Evolutionary conservation across 2,113 vertebrate species (phyloP), one percentile per base, ranked within the genome.

Genomic region (Anguilla japonica): DNA sequence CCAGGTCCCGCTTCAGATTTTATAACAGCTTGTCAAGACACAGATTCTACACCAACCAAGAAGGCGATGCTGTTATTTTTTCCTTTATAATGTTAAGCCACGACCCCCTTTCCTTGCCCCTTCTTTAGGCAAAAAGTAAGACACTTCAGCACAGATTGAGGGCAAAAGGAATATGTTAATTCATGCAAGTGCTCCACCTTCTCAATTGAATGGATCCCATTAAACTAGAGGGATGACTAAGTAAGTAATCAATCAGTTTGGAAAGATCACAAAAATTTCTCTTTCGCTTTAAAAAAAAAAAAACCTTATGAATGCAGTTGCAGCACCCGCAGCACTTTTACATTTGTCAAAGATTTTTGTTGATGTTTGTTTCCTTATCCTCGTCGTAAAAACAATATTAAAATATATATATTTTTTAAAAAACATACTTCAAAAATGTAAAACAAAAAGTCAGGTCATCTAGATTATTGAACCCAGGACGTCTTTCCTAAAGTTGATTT

Each of bases 41-140:
- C 95, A 92, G 96, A 96, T 97, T 96, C 94, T 96, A 94, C 94
- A 95, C 95, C 93, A 94, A 95, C 90, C 93, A 92, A 95, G 95
- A 94, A 94, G 95, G 94, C 96, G 96, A 97, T 97, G 96, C 97
- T 97, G 96, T 97, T 97, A 96, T 97, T 95, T 95, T 96, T 96
- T 96, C 97, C 97, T 97, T 98, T 98, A 97, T 97, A 97, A 97
- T 96, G 96, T 96, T 94, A 97, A 98, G 97, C 97, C 97, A 97
- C 97, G 97, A 96, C 97, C 97, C 97, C 97, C 96, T 96, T 94
- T 86, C 79, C 87, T 94, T 96, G 92, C 93, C 95, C 93, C 95
- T 95, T 95, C 95, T 96, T 96, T 96, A 97, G 97, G 96, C 96
- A 96, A 97, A 86, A 97, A 97, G 96, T 96, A 95, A 93, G 88